Evolutionary conservation across 2,888 invertebrate species (phyloP), one percentile per base, ranked within the genome.

Genomic region (Dryomyza anilis): DNA sequence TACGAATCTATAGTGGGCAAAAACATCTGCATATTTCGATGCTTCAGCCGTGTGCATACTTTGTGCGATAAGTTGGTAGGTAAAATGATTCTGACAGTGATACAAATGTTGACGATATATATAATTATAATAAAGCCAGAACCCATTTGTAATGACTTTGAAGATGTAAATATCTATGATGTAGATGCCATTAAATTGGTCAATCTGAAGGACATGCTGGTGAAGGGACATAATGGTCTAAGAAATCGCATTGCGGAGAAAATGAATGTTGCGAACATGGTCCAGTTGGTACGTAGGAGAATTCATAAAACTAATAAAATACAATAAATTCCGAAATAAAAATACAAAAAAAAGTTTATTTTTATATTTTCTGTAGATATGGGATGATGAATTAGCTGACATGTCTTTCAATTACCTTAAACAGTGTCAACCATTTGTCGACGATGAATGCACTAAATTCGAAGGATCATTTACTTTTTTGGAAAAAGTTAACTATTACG

Each of bases 191-290:
- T 66, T 3, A 52, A 62, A 2, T 10, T 43, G 14, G 21, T 23
- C n/a, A 14, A 63, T 14, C 43, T 59, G 36, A 39, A 39, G 16
- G 58, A 63, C 12, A 52, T 67, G 57, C 46, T 69, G 2, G 39
- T 70, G 8, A 53, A 63, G 21, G 74, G 72, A 7, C 69, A 73
- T 12, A 74, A 73, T 63, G 74, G 74, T 2, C 19, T 74, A 16
- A 64, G 74, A 3, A 61, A 72, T 56, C 71, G 74, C 12, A 74
- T 74, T 39, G 72, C 73, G 0, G 50, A 63, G 4, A 70, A 65
- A 30, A 71, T 72, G 72, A 58, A 60, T 14, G 68, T 73, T 6
- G 60, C 71, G 14, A 66, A 71, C 50, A 73, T 74, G 73, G 63
- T 71, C 0, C 33, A 66, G 21, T 43, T 71, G 70, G 68, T 70